Evolutionary conservation across 2,888 invertebrate genomes (phyloP).

Genomic region (Mythimna albipuncta): DNA sequence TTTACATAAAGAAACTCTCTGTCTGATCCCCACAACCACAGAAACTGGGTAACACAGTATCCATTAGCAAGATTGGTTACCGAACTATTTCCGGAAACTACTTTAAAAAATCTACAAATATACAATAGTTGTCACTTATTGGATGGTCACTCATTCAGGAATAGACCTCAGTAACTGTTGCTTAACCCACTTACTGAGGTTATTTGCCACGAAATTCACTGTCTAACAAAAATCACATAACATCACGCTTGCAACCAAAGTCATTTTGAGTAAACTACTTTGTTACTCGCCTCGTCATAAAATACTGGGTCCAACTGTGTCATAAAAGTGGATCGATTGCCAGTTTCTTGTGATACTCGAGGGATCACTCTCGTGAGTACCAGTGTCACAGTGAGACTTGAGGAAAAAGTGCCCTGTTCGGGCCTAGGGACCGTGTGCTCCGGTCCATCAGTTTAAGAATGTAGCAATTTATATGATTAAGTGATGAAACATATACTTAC

Average conservation of each 20-base stretch:
- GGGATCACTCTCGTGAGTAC: conserved; percentile 29
- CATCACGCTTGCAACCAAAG: neutral
- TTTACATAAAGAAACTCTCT: neutral
- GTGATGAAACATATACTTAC: neutral
- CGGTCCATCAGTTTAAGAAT: neutral
- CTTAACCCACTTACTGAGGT: neutral
- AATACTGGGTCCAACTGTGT: conserved; percentile 18
- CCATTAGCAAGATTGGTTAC: neutral
- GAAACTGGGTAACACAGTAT: neutral
- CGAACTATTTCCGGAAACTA: neutral
- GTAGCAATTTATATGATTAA: neutral
- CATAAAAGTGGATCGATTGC: conserved; percentile 55
- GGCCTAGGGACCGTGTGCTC: neutral
- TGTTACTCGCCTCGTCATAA: conserved; percentile 27
- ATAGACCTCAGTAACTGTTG: neutral
- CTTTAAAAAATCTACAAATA: neutral
- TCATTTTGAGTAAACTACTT: conserved; percentile 25
- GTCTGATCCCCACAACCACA: neutral
- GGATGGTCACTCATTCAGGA: neutral
- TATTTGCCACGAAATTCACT: neutral
- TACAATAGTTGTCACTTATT: neutral
- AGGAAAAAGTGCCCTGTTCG: conserved; percentile 13
- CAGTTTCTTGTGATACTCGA: conserved; percentile 27
- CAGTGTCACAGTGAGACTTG: conserved; percentile 6
- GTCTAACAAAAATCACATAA: neutral